Evolutionary conservation across 2,113 vertebrate species (phyloP).

Genomic region (Passerina amoena): DNA sequence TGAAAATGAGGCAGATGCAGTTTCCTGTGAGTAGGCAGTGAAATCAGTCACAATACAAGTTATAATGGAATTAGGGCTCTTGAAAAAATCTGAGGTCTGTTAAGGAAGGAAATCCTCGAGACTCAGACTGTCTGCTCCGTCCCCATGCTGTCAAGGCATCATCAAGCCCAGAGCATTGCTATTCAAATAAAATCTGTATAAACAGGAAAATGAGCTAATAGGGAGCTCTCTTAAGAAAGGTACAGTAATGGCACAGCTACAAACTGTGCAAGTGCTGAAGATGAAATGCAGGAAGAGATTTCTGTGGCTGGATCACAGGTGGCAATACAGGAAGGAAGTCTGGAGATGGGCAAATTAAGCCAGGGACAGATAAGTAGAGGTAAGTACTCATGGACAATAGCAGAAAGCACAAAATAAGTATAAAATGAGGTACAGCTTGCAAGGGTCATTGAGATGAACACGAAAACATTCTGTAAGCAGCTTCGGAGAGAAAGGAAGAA

Average conservation of each 20-base stretch:
- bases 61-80: neutral
- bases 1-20: neutral
- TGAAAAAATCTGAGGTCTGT: neutral
- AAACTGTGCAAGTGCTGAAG: neutral
- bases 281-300: neutral
- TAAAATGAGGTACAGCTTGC: neutral
- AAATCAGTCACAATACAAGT: neutral
- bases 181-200: neutral
- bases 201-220: neutral
- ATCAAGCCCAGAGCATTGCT: neutral
- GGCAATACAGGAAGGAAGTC: neutral
- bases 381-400: neutral
- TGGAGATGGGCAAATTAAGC: neutral
- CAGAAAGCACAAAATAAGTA: neutral
- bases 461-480: neutral
- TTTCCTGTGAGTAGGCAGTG: neutral
- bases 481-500: neutral
- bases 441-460: neutral
- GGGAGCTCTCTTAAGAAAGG: neutral
- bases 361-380: neutral
- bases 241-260: neutral
- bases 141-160: accelerated
- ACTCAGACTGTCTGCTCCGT: accelerated
- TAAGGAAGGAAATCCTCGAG: neutral
- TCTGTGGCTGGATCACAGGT: neutral